Percentiles rank a stretch among this genome's conserved stretches.
Conservation (phyloP, 1,140 invertebrate genomes). For the Panulirus ornatus region DNA sequence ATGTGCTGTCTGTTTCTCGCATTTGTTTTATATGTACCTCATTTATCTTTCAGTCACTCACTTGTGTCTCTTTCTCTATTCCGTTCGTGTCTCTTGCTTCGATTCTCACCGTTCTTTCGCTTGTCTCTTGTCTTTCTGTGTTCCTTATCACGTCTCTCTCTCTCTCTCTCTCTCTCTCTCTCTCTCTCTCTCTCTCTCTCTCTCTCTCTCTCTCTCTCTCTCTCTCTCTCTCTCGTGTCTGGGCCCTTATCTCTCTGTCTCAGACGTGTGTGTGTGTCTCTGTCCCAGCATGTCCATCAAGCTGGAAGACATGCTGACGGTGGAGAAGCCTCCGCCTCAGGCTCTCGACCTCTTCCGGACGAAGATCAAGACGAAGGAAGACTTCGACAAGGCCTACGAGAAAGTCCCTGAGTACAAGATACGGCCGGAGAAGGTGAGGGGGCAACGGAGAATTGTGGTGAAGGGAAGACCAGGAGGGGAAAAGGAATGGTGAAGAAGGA, state of each 20-base stretch:
- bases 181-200: slow-evolving; percentile 8
- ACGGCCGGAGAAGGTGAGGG: slow-evolving; percentile 87
- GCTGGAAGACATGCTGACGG: slow-evolving; percentile 89
- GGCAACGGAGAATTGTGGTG: slow-evolving; percentile 73
- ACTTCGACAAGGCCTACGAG: slow-evolving; percentile 88
- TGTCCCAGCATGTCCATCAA: slow-evolving; percentile 81
- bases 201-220: no score
- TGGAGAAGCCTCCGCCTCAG: slow-evolving; percentile 89
- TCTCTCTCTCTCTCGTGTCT: background rate
- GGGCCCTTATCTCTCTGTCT: background rate
- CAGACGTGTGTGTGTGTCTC: background rate
- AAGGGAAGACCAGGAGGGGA: no score
- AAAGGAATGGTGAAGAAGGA: background rate
- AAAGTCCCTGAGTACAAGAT: slow-evolving; percentile 94
- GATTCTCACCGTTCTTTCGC: no score
- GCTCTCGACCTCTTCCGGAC: slow-evolving; percentile 90
- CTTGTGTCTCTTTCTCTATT: background rate
- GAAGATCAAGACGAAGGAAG: slow-evolving; percentile 86
- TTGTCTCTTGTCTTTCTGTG: background rate
- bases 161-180: slow-evolving; percentile 43
- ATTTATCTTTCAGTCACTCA: no score
- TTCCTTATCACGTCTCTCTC: background rate
- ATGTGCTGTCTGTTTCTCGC: no score
- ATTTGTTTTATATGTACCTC: no score
- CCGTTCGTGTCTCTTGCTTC: background rate